Evolutionary conservation across 2,797 vertebrate species (phyloP).

Genomic region (Onychomys leucogaster): DNA sequence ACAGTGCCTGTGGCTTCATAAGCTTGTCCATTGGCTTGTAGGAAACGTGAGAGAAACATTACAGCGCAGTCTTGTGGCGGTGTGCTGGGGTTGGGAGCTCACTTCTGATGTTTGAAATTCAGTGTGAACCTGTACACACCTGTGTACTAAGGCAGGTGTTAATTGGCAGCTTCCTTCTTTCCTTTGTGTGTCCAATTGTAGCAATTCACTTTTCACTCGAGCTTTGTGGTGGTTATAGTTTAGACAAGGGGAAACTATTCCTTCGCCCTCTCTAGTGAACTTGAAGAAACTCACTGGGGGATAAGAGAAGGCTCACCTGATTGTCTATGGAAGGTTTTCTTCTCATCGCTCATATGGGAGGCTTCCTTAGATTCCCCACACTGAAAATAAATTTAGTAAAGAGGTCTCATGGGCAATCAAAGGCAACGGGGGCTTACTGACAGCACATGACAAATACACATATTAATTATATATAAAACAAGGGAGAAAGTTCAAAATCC

Average conservation of each 20-base stretch:
- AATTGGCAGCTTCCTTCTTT: background rate
- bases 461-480: constrained; percentile 50
- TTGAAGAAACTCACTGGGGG: constrained; percentile 53
- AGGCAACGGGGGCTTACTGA: constrained; percentile 38
- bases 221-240: background rate
- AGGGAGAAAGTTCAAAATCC: constrained; percentile 63
- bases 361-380: constrained; percentile 66
- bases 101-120: background rate
- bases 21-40: background rate
- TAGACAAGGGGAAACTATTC: constrained; percentile 46
- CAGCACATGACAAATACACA: constrained; percentile 56
- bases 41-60: background rate
- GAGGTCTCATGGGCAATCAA: constrained; percentile 38
- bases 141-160: background rate
- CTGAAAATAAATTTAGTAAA: constrained; percentile 75
- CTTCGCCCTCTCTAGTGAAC: constrained; percentile 39
- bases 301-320: constrained; percentile 40
- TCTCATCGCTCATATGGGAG: background rate
- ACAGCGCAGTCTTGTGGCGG: background rate
- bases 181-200: constrained; percentile 8
- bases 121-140: background rate
- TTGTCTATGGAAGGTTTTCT: constrained; percentile 55
- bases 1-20: background rate
- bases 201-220: background rate
- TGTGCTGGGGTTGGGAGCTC: background rate